These are phyloP conservation scores for Balearica regulorum DNA, from an alignment of 2,797 vertebrate species.

Conservation along the genomic window DNA sequence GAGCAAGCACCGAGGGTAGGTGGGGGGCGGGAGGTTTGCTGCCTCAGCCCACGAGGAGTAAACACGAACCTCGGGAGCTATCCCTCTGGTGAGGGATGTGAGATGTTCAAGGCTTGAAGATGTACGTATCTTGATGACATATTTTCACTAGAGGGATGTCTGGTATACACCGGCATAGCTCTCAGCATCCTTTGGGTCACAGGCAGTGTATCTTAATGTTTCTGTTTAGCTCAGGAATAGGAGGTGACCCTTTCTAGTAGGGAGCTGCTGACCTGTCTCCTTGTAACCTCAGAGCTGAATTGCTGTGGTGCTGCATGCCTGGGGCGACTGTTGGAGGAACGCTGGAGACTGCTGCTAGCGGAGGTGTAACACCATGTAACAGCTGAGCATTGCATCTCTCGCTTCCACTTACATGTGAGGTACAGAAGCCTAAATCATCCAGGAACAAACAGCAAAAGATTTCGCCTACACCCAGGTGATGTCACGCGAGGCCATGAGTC, in stretches of 20 bases:
- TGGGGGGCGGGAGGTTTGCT: not conserved
- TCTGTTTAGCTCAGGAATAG: not conserved
- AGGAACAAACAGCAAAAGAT: not conserved
- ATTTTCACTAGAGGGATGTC: not conserved
- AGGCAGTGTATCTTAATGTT: not conserved
- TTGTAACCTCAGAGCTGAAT: not conserved
- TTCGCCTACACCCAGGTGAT: accelerated
- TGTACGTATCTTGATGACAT: accelerated
- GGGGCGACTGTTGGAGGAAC: not conserved
- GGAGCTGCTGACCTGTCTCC: not conserved
- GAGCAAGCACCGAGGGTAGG: accelerated
- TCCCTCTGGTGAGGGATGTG: not conserved
- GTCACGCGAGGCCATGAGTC: accelerated
- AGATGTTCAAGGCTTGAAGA: not conserved
- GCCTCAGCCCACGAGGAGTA: not conserved
- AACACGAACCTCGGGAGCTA: not conserved
- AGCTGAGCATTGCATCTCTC: not conserved
- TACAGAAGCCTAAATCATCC: not conserved
- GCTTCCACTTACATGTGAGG: accelerated
- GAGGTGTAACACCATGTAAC: not conserved
- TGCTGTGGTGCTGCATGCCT: not conserved
- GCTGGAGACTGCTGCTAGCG: accelerated
- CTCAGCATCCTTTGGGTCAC: not conserved
- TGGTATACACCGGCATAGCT: not conserved
- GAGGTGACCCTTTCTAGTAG: not conserved